A percentile compares a stretch with the other conserved stretches of the same genome.
Evolutionary conservation across 2,113 vertebrate genomes (phyloP).

Genomic region (Centrocercus urophasianus): DNA sequence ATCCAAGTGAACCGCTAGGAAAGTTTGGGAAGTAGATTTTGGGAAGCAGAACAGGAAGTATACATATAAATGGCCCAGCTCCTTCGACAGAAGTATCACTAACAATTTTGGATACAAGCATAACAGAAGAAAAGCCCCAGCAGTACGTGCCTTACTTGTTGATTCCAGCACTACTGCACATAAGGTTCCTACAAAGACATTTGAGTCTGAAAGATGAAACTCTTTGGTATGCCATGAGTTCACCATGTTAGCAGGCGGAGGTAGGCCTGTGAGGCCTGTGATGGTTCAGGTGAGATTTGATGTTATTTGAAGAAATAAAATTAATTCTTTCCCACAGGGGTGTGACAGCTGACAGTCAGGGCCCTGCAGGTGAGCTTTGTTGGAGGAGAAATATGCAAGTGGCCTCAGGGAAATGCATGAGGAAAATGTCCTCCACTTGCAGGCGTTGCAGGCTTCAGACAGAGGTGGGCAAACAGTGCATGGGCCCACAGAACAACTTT

Average conservation of each 20-base stretch:
- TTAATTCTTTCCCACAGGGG: neutral
- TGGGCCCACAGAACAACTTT: neutral
- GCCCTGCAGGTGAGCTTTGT: neutral
- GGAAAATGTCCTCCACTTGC: neutral
- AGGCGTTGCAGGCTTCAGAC: neutral
- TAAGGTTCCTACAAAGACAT: neutral
- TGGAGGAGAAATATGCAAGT: neutral
- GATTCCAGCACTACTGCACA: neutral
- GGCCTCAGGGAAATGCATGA: neutral
- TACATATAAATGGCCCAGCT: neutral
- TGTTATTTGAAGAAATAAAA: neutral
- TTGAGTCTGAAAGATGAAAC: neutral
- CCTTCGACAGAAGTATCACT: neutral
- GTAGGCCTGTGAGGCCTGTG: no score
- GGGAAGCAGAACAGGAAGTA: neutral
- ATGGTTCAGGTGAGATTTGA: neutral
- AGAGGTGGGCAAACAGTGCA: neutral
- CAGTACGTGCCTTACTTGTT: neutral
- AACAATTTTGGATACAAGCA: neutral
- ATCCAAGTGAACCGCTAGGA: neutral
- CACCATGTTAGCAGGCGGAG: rapidly evolving
- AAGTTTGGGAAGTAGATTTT: neutral
- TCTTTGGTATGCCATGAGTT: neutral
- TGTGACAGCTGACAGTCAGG: neutral
- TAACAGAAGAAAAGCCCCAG: neutral